Conservation (phyloP, 1,140 invertebrate species). For the Drosophila biarmipes region DNA sequence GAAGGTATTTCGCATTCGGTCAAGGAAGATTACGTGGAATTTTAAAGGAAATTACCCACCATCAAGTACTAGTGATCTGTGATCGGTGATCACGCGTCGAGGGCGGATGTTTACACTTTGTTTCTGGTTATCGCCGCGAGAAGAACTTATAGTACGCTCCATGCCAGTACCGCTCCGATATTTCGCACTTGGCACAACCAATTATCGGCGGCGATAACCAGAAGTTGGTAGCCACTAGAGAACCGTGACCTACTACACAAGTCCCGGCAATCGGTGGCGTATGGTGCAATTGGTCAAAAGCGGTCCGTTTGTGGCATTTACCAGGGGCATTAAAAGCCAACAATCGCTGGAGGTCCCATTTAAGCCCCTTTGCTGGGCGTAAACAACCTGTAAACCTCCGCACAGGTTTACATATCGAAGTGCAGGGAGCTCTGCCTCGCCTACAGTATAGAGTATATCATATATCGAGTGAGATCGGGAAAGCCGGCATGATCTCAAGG, state of each 20-base stretch:
- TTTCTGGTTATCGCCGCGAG: constrained; percentile 35
- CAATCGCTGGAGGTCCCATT: constrained; percentile 37
- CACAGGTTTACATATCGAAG: constrained; percentile 35
- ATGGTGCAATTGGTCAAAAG: constrained; percentile 71
- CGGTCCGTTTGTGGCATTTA: constrained; percentile 59
- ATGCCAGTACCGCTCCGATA: not conserved
- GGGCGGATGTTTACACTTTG: constrained; percentile 48
- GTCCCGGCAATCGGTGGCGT: constrained; percentile 32
- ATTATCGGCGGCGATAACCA: constrained; percentile 44
- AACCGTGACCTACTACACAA: constrained; percentile 77
- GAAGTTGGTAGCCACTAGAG: constrained; percentile 20
- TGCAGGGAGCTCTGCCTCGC: constrained; percentile 7
- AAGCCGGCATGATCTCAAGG: constrained; percentile 27
- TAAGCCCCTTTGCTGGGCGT: constrained; percentile 48
- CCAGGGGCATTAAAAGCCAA: constrained; percentile 49
- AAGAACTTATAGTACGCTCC: constrained; percentile 22
- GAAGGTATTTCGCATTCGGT: not conserved
- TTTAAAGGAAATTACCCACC: constrained; percentile 14
- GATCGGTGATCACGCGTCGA: constrained; percentile 41
- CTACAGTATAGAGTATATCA: constrained; percentile 8
- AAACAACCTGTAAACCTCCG: constrained; percentile 57
- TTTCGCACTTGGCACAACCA: constrained; percentile 48
- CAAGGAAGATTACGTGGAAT: constrained; percentile 2
- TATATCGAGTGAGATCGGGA: constrained; percentile 36
- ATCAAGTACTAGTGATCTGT: constrained; percentile 7